phyloP scores from a whole-genome alignment of 2,797 vertebrate species.

The Hydrophis major region DNA sequence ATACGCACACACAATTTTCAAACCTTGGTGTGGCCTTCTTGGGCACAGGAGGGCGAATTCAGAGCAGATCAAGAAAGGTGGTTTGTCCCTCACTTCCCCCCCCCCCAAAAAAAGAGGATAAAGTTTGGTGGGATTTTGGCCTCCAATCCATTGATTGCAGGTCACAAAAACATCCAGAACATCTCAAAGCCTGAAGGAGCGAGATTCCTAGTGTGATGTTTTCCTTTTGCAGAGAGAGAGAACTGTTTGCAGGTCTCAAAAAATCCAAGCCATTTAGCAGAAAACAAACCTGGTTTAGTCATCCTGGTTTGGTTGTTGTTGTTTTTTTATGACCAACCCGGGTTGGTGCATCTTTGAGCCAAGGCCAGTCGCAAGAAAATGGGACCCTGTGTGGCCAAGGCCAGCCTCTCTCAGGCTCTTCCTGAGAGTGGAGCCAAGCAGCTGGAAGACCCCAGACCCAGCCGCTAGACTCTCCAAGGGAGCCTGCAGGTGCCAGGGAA shows the following conservation, averaged over 20 bases:
- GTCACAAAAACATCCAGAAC: neutral
- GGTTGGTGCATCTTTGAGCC: neutral
- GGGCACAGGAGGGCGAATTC: neutral
- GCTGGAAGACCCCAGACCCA: neutral
- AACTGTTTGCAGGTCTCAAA: neutral
- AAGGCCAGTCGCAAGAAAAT: neutral
- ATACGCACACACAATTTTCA: neutral
- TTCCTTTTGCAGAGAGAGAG: neutral
- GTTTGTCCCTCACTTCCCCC: neutral
- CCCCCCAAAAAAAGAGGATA: neutral
- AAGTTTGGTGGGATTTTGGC: neutral
- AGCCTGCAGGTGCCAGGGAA: neutral
- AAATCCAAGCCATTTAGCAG: neutral
- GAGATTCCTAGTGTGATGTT: neutral
- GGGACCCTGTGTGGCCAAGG: neutral
- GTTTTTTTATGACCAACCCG: neutral
- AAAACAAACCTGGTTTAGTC: neutral
- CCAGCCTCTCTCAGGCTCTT: too few species aligned
- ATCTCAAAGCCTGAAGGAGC: accelerated
- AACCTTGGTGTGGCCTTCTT: neutral
- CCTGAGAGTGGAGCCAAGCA: neutral
- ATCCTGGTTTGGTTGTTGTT: neutral
- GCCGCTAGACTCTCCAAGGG: neutral
- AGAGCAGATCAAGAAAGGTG: neutral
- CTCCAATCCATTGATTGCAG: neutral